Evolutionary conservation across 2,888 invertebrate species (phyloP), one percentile per base, ranked within the genome.

Genomic region (Agonum fuliginosum): DNA sequence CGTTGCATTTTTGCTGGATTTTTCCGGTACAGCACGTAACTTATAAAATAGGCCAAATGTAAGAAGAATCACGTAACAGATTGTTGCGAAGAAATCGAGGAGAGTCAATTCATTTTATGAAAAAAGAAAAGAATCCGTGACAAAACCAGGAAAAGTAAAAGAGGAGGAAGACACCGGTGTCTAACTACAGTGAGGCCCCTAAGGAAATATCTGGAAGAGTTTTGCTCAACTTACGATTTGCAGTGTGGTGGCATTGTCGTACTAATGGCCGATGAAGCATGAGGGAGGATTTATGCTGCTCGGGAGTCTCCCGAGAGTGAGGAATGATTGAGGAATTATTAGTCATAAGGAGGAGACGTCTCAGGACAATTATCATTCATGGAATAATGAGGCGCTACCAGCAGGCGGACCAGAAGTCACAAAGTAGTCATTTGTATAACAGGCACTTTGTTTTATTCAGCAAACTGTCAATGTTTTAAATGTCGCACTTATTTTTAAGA

Each of bases 41-140:
- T 48, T 48, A 37, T 37, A 12, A 65, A 54, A 71, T 71, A 54
- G 19, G 71, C 71, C 30, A 71, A 71, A 71, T 71, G 71, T 51
- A 17, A 19, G 5, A 46, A 51, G 71, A 71, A 71, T 71, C 71
- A 71, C 71, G 71, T 54, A 71, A n/a, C 27, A 17, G 20, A 69
- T 46, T 30, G 12, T 41, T 54, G 24, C 24, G 27, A 71, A 19
- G 48, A 27, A 37, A 70, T 70, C 48, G 70, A 27, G 8, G 48
- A 70, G 22, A 8, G 46, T 70, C 70, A 70, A 70, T 70, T 34
- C 41, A 41, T 41, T 30, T 12, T 3, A 37, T 1, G 12, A 22
- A 67, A 17, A 67, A 41, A 27, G 27, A 70, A 48, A 48, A 14
- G 48, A 30, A 27, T 24, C 6, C 30, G 17, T 48, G 27, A 58